A percentile compares a stretch with the other conserved stretches of the same genome.
phyloP scores from a whole-genome alignment of 2,113 vertebrate species.

The Puntigrus tetrazona region DNA sequence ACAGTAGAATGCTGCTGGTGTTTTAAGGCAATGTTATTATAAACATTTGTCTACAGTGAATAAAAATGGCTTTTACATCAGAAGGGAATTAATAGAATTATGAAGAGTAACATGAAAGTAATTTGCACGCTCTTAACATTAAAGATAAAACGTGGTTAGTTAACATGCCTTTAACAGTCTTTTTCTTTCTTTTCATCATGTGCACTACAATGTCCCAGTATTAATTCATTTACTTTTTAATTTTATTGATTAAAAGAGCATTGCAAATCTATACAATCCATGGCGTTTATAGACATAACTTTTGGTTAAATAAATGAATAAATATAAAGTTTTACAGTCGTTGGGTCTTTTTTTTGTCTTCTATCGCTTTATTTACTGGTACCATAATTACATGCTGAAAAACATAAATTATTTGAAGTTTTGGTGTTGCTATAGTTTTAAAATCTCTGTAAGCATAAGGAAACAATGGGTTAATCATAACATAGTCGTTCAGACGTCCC shows the following conservation, averaged over 20 bases:
- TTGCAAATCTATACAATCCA: not conserved
- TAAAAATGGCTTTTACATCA: not conserved
- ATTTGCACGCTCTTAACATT: not conserved
- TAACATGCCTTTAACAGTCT: no score
- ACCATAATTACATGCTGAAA: not conserved
- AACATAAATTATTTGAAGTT: not conserved
- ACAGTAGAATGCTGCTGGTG: not conserved
- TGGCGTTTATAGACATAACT: not conserved
- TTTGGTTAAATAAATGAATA: not conserved
- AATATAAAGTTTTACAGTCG: not conserved
- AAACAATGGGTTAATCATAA: conserved; percentile 8
- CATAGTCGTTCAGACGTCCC: not conserved
- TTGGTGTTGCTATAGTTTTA: not conserved
- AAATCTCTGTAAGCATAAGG: not conserved
- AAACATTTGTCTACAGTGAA: not conserved
- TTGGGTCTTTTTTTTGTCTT: not conserved
- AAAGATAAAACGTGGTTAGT: no score
- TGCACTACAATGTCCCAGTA: no score
- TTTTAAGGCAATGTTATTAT: not conserved
- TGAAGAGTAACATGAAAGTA: no score
- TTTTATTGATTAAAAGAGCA: not conserved
- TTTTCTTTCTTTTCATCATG: not conserved
- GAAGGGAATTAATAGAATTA: not conserved
- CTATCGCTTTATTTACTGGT: not conserved
- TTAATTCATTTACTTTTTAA: not conserved